Base-by-base conservation (phyloP, 2,888 invertebrate species). In the Stenichneumon culpator region DNA sequence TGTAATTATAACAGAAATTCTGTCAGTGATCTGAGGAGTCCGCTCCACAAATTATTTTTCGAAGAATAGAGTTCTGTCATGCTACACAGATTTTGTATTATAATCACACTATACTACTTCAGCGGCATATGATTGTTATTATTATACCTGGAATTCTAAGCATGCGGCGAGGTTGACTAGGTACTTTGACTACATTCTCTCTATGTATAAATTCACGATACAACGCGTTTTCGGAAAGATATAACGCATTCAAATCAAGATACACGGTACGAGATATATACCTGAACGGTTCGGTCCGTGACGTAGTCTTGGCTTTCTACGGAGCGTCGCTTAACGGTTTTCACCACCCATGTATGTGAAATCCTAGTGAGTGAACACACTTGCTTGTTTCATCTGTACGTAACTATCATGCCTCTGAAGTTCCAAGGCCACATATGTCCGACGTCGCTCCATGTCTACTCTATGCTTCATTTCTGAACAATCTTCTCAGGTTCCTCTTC, bases 121-220 rank as follows among this genome's bases (percentile, higher is more conserved):
- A 36, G 0, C n/a, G n/a, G 3, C 19, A 60, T 65, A 63, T 22
- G 36, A 44, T 79, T 70, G 22, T 75, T 70, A 50, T 75, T 54
- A 65, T 79, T 36, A 11, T 36, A 74, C 50, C 67, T 11, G 72
- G 74, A 50, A 54, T 79, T 68, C 78, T 22, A 25, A 57, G 75
- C 65, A 44, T 75, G 54, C 78, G 68, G 63, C 65, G 79, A 63
- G 72, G 67, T 78, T 79, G 79, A 75, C 69, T 69, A 69, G 54
- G 16, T 47, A 32, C 79, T 75, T 54, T 70, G 74, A 52, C 70
- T 32, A 83, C 75, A 79, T 83, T 83, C 83, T 83, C 83, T 70
- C 70, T 65, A 54, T 79, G 50, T 47, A 70, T 22, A 54, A 80
- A 73, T 81, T 77, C 72, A 39, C 72, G 70, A 65, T 80, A 80